Percentiles rank a stretch among this genome's conserved stretches.
Evolutionary conservation across 2,113 vertebrate species (phyloP).

Genomic region (Corynorhinus townsendii): DNA sequence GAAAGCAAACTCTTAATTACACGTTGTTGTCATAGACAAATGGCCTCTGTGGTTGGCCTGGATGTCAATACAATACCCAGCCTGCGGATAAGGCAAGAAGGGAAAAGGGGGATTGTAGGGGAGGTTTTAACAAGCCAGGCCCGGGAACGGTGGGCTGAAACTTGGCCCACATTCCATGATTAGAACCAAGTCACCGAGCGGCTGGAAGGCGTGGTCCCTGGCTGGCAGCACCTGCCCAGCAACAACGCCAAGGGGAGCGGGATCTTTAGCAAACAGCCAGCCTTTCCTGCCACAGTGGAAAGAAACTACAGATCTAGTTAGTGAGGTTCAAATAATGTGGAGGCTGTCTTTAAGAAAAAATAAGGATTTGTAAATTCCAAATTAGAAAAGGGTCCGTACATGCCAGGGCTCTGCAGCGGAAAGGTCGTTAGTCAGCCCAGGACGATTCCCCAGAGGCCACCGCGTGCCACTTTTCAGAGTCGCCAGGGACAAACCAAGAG

Average conservation of each 20-base stretch:
- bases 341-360: neutral
- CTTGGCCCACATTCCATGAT: neutral
- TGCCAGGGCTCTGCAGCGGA: neutral
- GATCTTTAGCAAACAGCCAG: too few species aligned
- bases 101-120: accelerated
- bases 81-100: neutral
- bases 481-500: neutral
- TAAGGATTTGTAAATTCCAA: neutral
- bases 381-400: neutral
- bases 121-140: neutral
- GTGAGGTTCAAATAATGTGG: neutral
- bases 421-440: neutral
- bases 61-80: neutral
- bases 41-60: neutral
- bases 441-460: too few species aligned
- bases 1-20: neutral
- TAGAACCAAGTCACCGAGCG: neutral
- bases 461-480: neutral
- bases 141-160: neutral
- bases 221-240: neutral
- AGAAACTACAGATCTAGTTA: neutral
- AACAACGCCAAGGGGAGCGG: neutral
- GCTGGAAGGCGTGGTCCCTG: neutral
- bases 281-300: neutral
- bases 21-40: neutral